phyloP scores from a whole-genome alignment of 1,140 invertebrate genomes.

The Temnothorax nylanderi region DNA sequence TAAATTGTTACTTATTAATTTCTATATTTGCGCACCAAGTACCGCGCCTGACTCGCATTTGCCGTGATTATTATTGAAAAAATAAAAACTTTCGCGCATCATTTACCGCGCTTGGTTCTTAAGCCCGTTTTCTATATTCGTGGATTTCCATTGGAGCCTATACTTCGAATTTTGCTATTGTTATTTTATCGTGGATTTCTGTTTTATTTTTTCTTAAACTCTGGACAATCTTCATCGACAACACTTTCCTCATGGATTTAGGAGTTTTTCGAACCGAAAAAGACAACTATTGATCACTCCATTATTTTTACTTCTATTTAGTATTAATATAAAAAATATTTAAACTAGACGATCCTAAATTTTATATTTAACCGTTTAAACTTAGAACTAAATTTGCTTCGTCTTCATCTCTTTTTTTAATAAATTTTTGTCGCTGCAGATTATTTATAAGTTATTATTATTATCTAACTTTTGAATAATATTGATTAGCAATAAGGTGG shows the following conservation, averaged over 20 bases:
- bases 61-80: too few species aligned
- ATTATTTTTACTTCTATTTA: background rate
- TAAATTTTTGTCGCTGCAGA: too few species aligned
- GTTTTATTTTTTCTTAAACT: background rate
- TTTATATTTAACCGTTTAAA: background rate
- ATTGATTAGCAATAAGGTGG: too few species aligned
- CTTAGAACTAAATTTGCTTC: background rate
- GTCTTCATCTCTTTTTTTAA: background rate
- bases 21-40: too few species aligned
- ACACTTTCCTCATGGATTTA: background rate
- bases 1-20: too few species aligned
- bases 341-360: background rate
- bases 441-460: too few species aligned
- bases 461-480: too few species aligned
- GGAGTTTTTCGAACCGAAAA: background rate
- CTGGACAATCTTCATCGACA: background rate
- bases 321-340: background rate
- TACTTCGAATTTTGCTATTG: background rate
- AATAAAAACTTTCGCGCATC: too few species aligned
- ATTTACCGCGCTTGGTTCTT: too few species aligned
- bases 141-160: too few species aligned
- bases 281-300: background rate
- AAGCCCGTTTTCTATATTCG: too few species aligned
- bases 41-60: too few species aligned
- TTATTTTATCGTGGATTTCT: background rate